Evolutionary conservation across 2,888 invertebrate species (phyloP).

Genomic region (Pammene aurita): DNA sequence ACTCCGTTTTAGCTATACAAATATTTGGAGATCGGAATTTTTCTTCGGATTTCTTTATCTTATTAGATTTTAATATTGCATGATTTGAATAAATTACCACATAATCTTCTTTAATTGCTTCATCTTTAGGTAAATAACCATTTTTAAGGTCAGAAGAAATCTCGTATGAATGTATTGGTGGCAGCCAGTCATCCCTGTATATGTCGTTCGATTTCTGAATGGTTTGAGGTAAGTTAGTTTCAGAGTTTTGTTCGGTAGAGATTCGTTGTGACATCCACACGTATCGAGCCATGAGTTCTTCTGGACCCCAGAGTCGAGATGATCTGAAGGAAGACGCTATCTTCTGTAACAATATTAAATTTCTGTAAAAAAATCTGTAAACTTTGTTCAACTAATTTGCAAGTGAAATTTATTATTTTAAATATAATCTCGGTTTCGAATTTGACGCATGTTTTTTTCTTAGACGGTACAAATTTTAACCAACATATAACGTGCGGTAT

Average conservation of each 20-base stretch:
- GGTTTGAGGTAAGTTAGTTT: slow-evolving; percentile 64
- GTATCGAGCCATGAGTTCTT: slow-evolving; percentile 76
- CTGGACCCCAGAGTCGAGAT: slow-evolving; percentile 77
- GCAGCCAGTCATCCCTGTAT: slow-evolving; percentile 60
- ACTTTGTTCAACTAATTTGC: no score
- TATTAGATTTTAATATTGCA: slow-evolving; percentile 60
- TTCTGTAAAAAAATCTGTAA: no score
- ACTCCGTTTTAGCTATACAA: slow-evolving; percentile 69
- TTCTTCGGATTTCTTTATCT: slow-evolving; percentile 59
- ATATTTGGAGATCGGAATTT: slow-evolving; percentile 74
- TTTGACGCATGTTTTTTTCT: no score
- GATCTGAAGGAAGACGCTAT: slow-evolving; percentile 73
- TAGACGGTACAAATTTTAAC: no score
- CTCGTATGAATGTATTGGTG: slow-evolving; percentile 58
- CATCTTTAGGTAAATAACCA: slow-evolving; percentile 52
- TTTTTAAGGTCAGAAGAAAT: slow-evolving; percentile 59
- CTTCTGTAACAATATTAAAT: slow-evolving; percentile 63
- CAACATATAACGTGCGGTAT: no score
- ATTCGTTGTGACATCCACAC: slow-evolving; percentile 78
- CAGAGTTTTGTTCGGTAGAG: slow-evolving; percentile 63
- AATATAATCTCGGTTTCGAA: no score
- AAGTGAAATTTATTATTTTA: no score
- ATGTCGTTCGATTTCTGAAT: slow-evolving; percentile 60
- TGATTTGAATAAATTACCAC: slow-evolving; percentile 59
- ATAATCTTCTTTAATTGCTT: slow-evolving; percentile 51